Evolutionary conservation across 2,888 invertebrate species (phyloP), one percentile per base, ranked within the genome.

Genomic region (Craniophora ligustri): DNA sequence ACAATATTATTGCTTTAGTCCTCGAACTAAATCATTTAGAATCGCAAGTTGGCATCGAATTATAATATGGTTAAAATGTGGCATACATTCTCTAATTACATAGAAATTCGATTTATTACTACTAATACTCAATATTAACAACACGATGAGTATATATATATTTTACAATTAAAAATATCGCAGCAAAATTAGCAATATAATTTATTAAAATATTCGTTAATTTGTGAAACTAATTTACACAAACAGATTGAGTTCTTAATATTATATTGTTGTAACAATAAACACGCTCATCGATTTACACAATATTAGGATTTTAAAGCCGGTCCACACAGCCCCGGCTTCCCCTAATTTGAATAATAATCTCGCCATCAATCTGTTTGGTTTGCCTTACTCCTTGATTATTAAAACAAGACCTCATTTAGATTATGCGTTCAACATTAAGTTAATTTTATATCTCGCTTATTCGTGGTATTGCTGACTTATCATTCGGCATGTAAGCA

Each of bases 301-400:
- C 66, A 60, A 66, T 69, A 53, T 63, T 67, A 65, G 58, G 59
- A 57, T 59, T 71, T 61, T 54, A 49, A 55, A 47, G 53, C 41
- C 42, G 54, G 62, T 67, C 67, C 63, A 61, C 46, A 56, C 45
- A 39, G 60, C 65, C 80, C 79, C 53, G 49, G 31, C 60, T 57
- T 76, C 77, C 84, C 68, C 82, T 79, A 76, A 82, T 84, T 84
- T 80, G 75, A 80, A 82, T 82, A 78, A 80, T 83, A 83, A 84
- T 85, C 84, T 82, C 67, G 54, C 75, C 76, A 82, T 84, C 81
- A 82, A 81, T 84, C 82, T 81, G 67, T 76, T 76, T 77, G 70
- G 62, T 73, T 79, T 79, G 72, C 67, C 65, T 67, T 72, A 76
- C 76, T 81, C 72, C 72, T 77, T 78, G 76, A 79, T 80, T 79